These are phyloP conservation scores for Scyliorhinus canicula DNA, from an alignment of 2,797 vertebrate genomes.

Conservation along the genomic window DNA sequence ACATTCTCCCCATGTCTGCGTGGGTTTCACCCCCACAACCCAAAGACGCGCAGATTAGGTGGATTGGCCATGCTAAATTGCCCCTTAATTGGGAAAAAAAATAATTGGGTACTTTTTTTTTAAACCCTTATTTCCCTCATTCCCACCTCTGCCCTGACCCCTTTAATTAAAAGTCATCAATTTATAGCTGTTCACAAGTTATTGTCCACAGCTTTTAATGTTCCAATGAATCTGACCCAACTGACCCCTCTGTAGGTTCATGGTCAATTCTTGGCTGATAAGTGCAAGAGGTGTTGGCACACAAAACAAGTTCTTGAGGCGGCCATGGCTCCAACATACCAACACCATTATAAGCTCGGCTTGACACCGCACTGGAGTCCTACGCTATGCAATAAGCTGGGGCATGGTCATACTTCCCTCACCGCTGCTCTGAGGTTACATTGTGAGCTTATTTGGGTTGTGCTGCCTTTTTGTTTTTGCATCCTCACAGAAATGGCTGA, in stretches of 20 bases:
- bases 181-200: background rate
- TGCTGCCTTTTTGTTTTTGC: background rate
- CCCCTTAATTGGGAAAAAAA: too few relatives aligned
- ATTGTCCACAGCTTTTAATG: too few relatives aligned
- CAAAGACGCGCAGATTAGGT: too few relatives aligned
- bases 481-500: background rate
- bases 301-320: background rate
- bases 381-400: background rate
- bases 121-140: background rate
- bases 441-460: background rate
- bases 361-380: background rate
- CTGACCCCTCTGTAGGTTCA: background rate
- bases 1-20: too few relatives aligned
- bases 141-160: too few relatives aligned
- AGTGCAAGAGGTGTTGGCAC: background rate
- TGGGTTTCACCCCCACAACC: too few relatives aligned
- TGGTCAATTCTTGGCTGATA: background rate
- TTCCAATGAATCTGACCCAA: background rate
- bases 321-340: background rate
- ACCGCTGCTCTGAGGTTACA: background rate
- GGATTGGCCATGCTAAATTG: too few relatives aligned
- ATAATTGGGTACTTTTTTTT: too few relatives aligned
- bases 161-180: background rate
- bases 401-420: too few relatives aligned
- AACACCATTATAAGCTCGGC: background rate